Base-by-base conservation (phyloP, 2,888 invertebrate species). In the Drosophila melanosoma region DNA sequence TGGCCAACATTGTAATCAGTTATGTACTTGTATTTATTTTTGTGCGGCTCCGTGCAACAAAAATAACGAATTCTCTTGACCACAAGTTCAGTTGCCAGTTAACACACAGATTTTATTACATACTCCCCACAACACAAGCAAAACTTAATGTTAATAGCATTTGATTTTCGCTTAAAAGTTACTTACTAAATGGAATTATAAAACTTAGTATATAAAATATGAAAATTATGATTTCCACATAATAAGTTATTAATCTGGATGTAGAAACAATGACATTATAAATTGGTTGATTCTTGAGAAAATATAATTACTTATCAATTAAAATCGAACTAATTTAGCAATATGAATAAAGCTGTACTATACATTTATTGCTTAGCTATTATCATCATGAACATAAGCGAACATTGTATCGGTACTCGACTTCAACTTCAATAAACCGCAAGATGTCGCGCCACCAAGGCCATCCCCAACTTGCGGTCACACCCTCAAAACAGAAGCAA, bases 1-100 rank as follows among this genome's bases (percentile, higher is more conserved):
- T 79, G 89, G 79, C 80, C 79, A 84, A 80, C 78, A 74, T 82
- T 82, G 69, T 80, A 82, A 89, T 87, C 84, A 87, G 80, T 73
- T 72, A 69, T 81, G 74, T 69, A 29, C 23, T 38, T 38, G 26
- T 35, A 40, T 49, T 57, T 48, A 33, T 38, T 35, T 45, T 48
- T 49, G 42, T 32, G 12, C 29, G 32, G 15, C 52, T 12, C n/a
- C 67, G 20, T 66, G 26, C 36, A 12, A 26, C 33, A 40, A 20
- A 23, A 20, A 32, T 23, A 23, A 20, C 17, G 12, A 35, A 11
- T 23, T 32, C 5, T 17, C 0, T n/a, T 61, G 51, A 49, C 65
- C 45, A 49, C 59, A 12, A 26, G 1, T 35, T 12, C 8, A 4
- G 35, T 36, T 32, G n/a, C 20, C 11, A 32, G 58, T 12, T 23